Evolutionary conservation across 2,113 vertebrate genomes (phyloP).

Genomic region (Melanerpes formicivorus): DNA sequence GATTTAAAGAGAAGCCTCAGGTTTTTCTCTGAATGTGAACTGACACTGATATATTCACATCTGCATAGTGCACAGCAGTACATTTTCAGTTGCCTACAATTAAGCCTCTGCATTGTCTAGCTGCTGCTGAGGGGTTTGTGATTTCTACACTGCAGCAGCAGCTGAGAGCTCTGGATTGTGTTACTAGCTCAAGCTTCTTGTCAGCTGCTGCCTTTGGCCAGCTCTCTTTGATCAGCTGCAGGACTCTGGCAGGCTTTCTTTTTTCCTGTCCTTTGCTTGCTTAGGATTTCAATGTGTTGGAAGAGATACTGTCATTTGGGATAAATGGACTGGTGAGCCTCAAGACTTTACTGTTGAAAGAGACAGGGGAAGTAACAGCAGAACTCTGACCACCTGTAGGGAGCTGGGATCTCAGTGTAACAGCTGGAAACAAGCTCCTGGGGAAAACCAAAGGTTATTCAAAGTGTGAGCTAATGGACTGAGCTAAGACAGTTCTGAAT

Average conservation of each 20-base stretch:
- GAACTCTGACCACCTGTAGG: neutral
- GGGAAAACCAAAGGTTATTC: too few relatives aligned
- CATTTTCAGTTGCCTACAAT: neutral
- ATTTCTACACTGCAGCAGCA: neutral
- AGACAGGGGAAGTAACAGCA: neutral
- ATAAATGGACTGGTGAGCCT: neutral
- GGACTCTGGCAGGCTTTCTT: neutral
- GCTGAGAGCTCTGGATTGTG: neutral
- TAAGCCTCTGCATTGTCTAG: neutral
- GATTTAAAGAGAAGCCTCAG: neutral
- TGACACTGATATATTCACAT: neutral
- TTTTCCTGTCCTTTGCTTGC: neutral
- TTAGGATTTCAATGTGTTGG: neutral
- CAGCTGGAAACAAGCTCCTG: neutral
- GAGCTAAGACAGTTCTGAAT: neutral
- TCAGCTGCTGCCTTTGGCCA: constrained; percentile 7
- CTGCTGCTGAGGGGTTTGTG: neutral
- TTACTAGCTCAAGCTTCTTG: neutral
- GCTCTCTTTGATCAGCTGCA: constrained; percentile 3
- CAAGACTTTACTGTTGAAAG: neutral
- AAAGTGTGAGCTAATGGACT: neutral
- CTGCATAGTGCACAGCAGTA: neutral
- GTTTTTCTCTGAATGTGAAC: neutral
- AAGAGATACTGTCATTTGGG: neutral
- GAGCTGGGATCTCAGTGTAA: neutral